Evolutionary conservation across 2,888 invertebrate genomes (phyloP).

Genomic region (Drosophila subquinaria): DNA sequence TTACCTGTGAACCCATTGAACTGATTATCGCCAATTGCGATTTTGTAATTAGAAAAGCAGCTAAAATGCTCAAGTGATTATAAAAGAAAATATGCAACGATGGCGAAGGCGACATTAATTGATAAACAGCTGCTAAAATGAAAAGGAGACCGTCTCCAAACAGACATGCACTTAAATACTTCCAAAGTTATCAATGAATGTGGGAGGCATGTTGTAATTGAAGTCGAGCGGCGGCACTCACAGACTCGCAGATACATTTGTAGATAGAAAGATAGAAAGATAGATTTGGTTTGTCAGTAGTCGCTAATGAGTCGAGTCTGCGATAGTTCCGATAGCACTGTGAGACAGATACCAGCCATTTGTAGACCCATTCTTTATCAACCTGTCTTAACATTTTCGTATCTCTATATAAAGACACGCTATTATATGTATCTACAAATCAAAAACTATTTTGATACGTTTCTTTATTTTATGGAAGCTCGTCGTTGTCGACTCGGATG

Average conservation of each 20-base stretch:
- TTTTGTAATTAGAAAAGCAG: constrained; percentile 45
- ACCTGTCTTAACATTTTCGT: constrained; percentile 9
- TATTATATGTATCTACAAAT: constrained; percentile 18
- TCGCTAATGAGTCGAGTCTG: constrained; percentile 11
- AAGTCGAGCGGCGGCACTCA: constrained; percentile 27
- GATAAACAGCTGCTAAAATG: constrained; percentile 14
- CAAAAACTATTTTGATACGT: constrained; percentile 1
- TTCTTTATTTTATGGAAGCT: constrained; percentile 6
- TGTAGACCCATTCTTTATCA: constrained; percentile 4
- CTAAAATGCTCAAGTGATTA: constrained; percentile 47
- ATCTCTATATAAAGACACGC: constrained; percentile 39
- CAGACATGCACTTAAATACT: neutral
- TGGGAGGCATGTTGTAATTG: constrained; percentile 35
- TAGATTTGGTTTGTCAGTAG: constrained; percentile 17
- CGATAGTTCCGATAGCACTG: constrained; percentile 13
- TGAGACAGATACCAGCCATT: neutral
- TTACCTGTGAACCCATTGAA: constrained; percentile 1
- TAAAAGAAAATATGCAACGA: constrained; percentile 42
- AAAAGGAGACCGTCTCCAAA: constrained; percentile 1
- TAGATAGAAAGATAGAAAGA: constrained; percentile 40
- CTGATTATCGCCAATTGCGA: constrained; percentile 22
- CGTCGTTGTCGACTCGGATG: constrained; percentile 5
- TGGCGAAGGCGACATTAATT: neutral
- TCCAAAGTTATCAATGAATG: constrained; percentile 38
- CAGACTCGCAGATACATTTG: constrained; percentile 45